Percentiles rank a stretch among this genome's conserved stretches.
Conservation (phyloP, 2,888 invertebrate genomes). For the Patella pellucida region DNA sequence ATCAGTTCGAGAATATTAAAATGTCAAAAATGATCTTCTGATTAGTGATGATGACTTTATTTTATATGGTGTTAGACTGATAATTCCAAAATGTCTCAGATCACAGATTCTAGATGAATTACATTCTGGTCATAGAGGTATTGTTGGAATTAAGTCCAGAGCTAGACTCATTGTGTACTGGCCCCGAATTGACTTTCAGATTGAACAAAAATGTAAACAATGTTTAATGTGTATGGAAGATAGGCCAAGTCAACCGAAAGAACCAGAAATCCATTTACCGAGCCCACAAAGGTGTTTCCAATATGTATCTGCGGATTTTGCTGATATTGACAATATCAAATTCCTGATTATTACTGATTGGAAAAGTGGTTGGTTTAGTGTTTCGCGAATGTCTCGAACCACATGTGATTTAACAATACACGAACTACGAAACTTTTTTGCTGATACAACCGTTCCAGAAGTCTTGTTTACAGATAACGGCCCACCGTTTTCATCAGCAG, state of each 20-base stretch:
- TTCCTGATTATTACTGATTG: neutral
- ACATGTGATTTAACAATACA: neutral
- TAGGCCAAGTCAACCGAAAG: neutral
- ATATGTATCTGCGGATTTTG: neutral
- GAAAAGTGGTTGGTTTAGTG: conserved; percentile 4
- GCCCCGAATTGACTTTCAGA: neutral
- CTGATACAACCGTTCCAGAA: conserved; percentile 5
- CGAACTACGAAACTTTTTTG: neutral
- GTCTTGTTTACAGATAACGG: neutral
- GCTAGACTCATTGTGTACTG: neutral
- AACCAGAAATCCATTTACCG: neutral
- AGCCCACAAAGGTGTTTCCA: neutral
- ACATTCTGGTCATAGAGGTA: neutral
- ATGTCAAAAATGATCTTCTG: neutral
- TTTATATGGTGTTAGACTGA: neutral
- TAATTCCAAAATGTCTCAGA: neutral
- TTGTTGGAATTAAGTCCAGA: neutral
- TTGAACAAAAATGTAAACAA: neutral
- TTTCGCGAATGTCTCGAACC: neutral
- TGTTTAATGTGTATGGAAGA: neutral
- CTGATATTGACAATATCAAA: neutral
- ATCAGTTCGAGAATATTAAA: neutral
- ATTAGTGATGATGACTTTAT: conserved; percentile 6
- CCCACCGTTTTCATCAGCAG: neutral
- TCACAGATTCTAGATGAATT: neutral